phyloP scores from a whole-genome alignment of 2,797 vertebrate species.

The Mus caroli region DNA sequence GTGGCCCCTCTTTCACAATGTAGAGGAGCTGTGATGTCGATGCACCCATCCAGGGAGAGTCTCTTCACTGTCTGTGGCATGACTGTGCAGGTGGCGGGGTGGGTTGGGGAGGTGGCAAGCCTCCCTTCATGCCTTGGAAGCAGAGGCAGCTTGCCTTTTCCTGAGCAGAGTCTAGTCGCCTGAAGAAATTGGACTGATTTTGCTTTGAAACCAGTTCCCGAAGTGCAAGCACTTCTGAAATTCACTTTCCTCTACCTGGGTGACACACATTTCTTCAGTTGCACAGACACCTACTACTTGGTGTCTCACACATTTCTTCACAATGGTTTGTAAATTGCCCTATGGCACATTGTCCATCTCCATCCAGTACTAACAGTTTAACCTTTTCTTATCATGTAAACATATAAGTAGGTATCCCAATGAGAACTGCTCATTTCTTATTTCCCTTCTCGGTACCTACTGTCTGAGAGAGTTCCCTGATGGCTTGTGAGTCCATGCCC shows the following conservation, averaged over 20 bases:
- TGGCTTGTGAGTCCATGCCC: background rate
- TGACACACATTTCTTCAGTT: too few species aligned
- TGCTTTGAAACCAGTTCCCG: background rate
- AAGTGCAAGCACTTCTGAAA: too few species aligned
- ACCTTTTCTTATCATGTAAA: background rate
- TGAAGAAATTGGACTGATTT: background rate
- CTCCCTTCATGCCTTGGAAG: background rate
- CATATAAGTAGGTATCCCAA: accelerated
- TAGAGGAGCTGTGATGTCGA: background rate
- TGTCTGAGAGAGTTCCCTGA: background rate
- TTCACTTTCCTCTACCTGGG: too few species aligned
- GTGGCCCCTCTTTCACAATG: background rate
- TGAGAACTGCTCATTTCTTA: background rate
- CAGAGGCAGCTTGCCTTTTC: background rate
- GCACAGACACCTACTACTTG: background rate
- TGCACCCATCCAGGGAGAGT: too few species aligned
- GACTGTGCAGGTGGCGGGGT: background rate
- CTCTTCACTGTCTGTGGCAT: background rate
- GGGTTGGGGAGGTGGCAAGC: too few species aligned
- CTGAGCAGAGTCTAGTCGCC: background rate
- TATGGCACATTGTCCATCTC: background rate
- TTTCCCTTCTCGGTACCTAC: background rate
- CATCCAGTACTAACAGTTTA: background rate
- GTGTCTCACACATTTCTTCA: background rate
- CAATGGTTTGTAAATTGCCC: background rate